These are phyloP conservation scores for Micropterix aruncella DNA, from an alignment of 2,888 invertebrate species.

Conservation along the genomic window DNA sequence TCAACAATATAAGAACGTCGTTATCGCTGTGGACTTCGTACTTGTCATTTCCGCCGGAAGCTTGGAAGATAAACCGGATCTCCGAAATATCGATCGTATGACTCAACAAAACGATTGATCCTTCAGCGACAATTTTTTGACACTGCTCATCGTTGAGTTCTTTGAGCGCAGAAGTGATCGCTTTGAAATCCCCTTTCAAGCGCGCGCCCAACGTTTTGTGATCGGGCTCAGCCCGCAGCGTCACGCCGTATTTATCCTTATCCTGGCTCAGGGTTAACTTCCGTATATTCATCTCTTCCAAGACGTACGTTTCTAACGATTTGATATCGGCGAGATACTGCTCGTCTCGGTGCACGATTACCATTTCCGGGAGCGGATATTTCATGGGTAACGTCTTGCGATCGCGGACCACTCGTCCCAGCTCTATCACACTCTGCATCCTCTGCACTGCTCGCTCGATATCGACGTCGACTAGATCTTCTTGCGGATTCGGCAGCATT, in stretches of 20 bases:
- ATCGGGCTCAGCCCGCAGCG: conserved; percentile 86
- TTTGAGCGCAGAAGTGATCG: conserved; percentile 70
- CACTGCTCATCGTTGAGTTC: conserved; percentile 64
- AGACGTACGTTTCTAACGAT: conserved; percentile 69
- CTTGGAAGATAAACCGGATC: conserved; percentile 69
- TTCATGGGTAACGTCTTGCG: conserved; percentile 88
- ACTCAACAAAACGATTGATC: conserved; percentile 58
- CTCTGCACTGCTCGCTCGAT: conserved; percentile 83
- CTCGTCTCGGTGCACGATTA: conserved; percentile 82
- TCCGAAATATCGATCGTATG: conserved; percentile 68
- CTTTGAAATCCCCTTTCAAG: conserved; percentile 82
- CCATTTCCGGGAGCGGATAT: conserved; percentile 90
- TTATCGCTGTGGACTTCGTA: conserved; percentile 88
- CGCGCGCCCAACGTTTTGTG: conserved; percentile 81
- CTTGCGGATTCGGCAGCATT: conserved; percentile 67
- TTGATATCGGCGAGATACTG: conserved; percentile 64
- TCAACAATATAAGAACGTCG: conserved; percentile 77
- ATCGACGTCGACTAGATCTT: conserved; percentile 58
- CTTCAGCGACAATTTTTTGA: conserved; percentile 54
- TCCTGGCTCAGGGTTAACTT: conserved; percentile 74
- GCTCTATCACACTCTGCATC: conserved; percentile 92
- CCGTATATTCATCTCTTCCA: conserved; percentile 87
- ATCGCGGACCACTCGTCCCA: conserved; percentile 87
- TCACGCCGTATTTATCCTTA: conserved; percentile 85
- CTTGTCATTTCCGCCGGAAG: conserved; percentile 46